phyloP scores from a whole-genome alignment of 2,797 vertebrate genomes.

The Eidolon dupreanum region DNA sequence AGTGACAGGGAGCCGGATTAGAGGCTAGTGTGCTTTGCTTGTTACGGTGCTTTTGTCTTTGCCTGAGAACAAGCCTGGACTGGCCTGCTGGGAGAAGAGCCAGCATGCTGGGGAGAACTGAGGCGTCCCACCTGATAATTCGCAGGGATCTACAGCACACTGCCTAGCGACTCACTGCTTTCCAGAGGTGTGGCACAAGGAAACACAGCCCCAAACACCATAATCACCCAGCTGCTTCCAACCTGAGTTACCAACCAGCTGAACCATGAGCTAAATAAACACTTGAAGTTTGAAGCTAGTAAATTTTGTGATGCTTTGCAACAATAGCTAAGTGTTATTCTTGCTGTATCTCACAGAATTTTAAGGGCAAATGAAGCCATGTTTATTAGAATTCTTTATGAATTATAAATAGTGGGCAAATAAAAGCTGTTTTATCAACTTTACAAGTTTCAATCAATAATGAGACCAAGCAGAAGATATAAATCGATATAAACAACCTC shows the following conservation, averaged over 20 bases:
- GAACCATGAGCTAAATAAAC: background rate
- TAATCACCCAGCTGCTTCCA: accelerated
- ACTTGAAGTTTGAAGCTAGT: background rate
- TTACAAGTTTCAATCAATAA: background rate
- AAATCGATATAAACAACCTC: background rate
- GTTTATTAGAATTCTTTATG: background rate
- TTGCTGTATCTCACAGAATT: background rate
- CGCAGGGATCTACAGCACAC: too few relatives aligned
- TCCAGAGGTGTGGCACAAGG: background rate
- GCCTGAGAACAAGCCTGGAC: background rate
- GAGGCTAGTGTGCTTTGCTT: background rate
- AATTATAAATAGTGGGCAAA: background rate
- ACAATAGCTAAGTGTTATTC: background rate
- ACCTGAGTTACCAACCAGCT: background rate
- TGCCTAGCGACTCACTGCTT: background rate
- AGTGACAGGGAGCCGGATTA: accelerated
- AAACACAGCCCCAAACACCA: too few relatives aligned
- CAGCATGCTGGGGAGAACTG: accelerated
- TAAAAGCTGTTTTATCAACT: too few relatives aligned
- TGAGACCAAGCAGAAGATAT: background rate
- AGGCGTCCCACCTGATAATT: background rate
- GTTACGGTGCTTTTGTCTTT: background rate
- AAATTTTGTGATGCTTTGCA: background rate
- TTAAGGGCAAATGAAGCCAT: background rate
- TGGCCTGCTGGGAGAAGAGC: background rate